Base-by-base conservation (phyloP, 2,113 vertebrate genomes). In the Meles meles region DNA sequence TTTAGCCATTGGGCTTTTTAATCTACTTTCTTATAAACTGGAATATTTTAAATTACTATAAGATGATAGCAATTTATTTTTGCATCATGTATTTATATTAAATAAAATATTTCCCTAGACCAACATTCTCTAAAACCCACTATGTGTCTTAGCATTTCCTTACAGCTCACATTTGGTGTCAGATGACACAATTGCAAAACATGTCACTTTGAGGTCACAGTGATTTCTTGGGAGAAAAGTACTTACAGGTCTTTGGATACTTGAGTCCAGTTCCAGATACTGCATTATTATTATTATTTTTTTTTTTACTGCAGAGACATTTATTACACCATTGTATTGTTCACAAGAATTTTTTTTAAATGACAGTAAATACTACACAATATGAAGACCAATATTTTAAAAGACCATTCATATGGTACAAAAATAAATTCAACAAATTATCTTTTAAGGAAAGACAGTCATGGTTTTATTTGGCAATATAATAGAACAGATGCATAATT, bases 381-480 rank as follows among this genome's bases (percentile, higher is more conserved):
- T 98, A 97, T 98, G 98, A 98, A 98, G 92, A 97, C 95, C 61
- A 91, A 74, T 74, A 97, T 98, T 94, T 98, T 98, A 97, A 98
- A 98, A 97, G 98, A 98, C 97, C 96, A 98, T 90, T 85, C 88
- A 98, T 95, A 97, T 95, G 47, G 63, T 37, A 97, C 96, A 92
- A 97, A 97, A 98, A 96, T 52, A 98, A 34, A 98, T 96, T 97
- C 88, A 97, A 96, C 97, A 97, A 86, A 76, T 57, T 93, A 90
- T 81, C 34, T 88, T 96, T 90, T 72, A 94, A 95, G 94, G 93
- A 88, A 83, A 65, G 98, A 94, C 96, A 98, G 97, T 97, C 98
- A 95, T 55, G 59, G n/a, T 97, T 98, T 98, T 90, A 97, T 98
- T 97, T 97, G 92, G n/a, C 71, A 98, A 97, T 96, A 85, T 67